A percentile compares a stretch with the other conserved stretches of the same genome.
Conservation (phyloP, 1,140 invertebrate species). For the Himalopsyche phryganea region DNA sequence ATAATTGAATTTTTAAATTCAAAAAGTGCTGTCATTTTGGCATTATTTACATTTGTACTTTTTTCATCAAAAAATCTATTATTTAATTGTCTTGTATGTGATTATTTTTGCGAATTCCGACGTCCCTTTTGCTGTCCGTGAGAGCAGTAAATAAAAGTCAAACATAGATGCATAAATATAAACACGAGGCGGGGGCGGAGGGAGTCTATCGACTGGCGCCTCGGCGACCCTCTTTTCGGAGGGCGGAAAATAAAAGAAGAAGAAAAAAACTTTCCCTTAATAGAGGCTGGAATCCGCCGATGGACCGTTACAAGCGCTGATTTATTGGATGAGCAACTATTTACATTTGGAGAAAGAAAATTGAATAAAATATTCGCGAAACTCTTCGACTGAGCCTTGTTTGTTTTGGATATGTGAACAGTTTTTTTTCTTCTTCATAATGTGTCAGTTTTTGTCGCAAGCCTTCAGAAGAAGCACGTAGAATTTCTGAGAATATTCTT, state of each 20-base stretch:
- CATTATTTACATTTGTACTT: too few relatives aligned
- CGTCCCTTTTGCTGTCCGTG: neutral
- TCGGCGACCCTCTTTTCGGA: neutral
- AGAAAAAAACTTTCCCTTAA: constrained; percentile 11
- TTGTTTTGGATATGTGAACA: too few relatives aligned
- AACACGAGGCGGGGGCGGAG: constrained; percentile 10
- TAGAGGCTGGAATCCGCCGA: constrained; percentile 5
- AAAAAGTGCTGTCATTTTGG: too few relatives aligned
- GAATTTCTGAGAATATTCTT: too few relatives aligned
- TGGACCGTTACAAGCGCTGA: constrained; percentile 16
- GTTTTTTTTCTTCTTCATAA: too few relatives aligned
- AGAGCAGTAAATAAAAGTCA: constrained; percentile 25
- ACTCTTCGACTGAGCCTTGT: too few relatives aligned
- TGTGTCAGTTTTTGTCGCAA: neutral
- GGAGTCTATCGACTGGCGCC: constrained; percentile 19
- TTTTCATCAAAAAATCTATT: too few relatives aligned
- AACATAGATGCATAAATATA: constrained; percentile 27
- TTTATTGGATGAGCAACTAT: constrained; percentile 14
- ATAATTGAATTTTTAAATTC: too few relatives aligned
- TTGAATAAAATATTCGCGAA: too few relatives aligned
- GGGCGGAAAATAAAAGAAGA: neutral
- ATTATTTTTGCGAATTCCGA: too few relatives aligned
- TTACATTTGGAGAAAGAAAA: constrained; percentile 1
- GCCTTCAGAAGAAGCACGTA: too few relatives aligned
- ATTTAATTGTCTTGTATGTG: too few relatives aligned